Base-by-base conservation (phyloP, 2,113 vertebrate genomes). In the Pelvicachromis taeniatus region DNA sequence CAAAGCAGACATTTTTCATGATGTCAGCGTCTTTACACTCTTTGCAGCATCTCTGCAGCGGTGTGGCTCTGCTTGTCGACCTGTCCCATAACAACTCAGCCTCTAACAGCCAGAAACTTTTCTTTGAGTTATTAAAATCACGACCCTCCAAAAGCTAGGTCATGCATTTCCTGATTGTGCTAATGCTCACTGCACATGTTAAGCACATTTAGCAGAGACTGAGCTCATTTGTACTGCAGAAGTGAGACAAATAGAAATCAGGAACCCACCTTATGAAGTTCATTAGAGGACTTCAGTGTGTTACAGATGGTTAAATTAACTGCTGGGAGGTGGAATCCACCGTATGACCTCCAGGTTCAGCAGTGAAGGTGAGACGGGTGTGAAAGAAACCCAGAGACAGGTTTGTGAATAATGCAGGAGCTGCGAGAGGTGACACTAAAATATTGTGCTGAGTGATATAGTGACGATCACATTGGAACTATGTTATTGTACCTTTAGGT, bases 291-390 rank as follows among this genome's bases (percentile, higher is more conserved):
- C 55, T 55, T 70, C 8, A 1, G 23, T 78, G 61, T 16, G 81
- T 89, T 80, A 70, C 12, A 38, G 38, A 52, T 7, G 42, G 19
- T 45, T 35, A 23, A 17, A 1, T 2, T 9, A 58, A 42, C 48
- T 2, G 54, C 53, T 33, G 75, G 89, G 85, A 89, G 85, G 13
- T 80, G 42, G 52, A 80, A 48, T 90, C 86, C 17, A 77, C 85
- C 68, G 31, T 3, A 23, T 4, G 61, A 58, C 85, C 82, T 52
- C 50, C 35, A 9, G 12, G 19, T 19, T 75, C 23, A 23, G 1
- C 4, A 42, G 79, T 23, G 40, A 82, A 81, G 75, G 29, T 59
- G 80, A 86, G 81, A 81, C 3, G 68, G 45, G 80, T 53, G 87
- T n/a, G 59, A 81, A 35, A 40, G 77, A 52, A 0, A 42, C 17